Conservation (phyloP, 2,797 vertebrate species). For the Danio jaintianensis region DNA sequence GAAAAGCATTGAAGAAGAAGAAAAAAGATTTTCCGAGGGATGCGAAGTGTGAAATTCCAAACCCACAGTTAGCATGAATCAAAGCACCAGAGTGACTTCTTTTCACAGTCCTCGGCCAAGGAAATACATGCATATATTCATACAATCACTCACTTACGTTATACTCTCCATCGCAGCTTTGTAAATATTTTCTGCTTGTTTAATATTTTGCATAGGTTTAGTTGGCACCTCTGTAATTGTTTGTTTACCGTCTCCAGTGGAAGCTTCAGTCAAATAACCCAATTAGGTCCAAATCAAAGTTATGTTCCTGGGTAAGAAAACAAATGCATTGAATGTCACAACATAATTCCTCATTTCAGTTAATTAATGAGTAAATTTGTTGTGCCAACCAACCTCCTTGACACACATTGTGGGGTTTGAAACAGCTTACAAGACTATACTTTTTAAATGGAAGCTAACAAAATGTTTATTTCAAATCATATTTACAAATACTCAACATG, state of each 20-base stretch:
- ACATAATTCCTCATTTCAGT: neutral
- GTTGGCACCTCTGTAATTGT: neutral
- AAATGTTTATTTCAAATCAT: slow-evolving; percentile 11
- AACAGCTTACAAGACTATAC: neutral
- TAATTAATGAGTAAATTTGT: slow-evolving; percentile 11
- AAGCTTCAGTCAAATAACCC: neutral
- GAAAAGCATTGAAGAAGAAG: slow-evolving; percentile 22
- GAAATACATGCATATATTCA: slow-evolving; percentile 44
- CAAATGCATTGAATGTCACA: neutral
- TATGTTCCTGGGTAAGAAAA: neutral
- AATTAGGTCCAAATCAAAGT: slow-evolving; percentile 1
- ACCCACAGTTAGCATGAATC: slow-evolving; percentile 61
- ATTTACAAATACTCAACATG: slow-evolving; percentile 6
- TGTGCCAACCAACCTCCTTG: slow-evolving; percentile 3
- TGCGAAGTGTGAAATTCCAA: slow-evolving; percentile 64
- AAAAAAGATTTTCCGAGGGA: slow-evolving; percentile 21
- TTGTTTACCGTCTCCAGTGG: no score
- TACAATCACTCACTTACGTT: slow-evolving; percentile 1
- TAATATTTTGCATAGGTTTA: neutral
- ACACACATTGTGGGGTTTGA: neutral
- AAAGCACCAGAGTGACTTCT: slow-evolving; percentile 51
- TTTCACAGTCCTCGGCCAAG: neutral
- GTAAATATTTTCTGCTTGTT: neutral
- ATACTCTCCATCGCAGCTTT: neutral
- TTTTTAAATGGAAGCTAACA: neutral